Evolutionary conservation across 2,888 invertebrate species (phyloP), one percentile per base, ranked within the genome.

Genomic region (Allophyes oxyacanthae): DNA sequence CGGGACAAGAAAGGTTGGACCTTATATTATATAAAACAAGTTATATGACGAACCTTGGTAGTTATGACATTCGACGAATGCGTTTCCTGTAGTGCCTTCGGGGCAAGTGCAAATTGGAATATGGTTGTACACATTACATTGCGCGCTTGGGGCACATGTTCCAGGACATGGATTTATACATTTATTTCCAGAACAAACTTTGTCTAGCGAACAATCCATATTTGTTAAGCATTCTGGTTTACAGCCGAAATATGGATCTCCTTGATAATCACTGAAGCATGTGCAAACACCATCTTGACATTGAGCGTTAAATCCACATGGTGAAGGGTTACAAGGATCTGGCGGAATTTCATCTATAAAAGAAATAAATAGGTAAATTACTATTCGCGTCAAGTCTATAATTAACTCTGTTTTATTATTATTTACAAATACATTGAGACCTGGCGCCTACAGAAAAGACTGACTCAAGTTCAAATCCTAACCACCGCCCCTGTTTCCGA

Each of bases 211-310:
- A 84, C 97, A 97, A 71, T 97, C 97, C 49, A 95, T 95, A 83
- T 96, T 97, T 13, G 96, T 94, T 14, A 97, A 94, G 84, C 97
- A 97, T 90, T 97, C 97, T 0, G 97, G 97, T 66, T 96, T 95
- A 79, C 97, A 97, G 15, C 96, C 96, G 28, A 94, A 85, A 78
- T 96, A 96, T 32, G 97, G 97, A 88, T 97, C 96, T 38, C 97
- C 97, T 55, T 95, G 95, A 81, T 96, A 97, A 74, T 96, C 96
- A n/a, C 93, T 88, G 53, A 96, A 82, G 79, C 97, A 97, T 11
- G 95, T 95, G 81, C 97, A 97, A 60, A 95, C 84, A 15, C 96
- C 96, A 71, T 96, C 86, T 63, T 90, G 88, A 78, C 97, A 97
- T 79, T 95, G 93, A 4, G 96, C 92, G 84, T 96, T 96, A 55